Percentiles rank a stretch among this genome's conserved stretches.
Evolutionary conservation across 1,140 invertebrate species (phyloP).

Genomic region (Aphelenchoides fujianensis): DNA sequence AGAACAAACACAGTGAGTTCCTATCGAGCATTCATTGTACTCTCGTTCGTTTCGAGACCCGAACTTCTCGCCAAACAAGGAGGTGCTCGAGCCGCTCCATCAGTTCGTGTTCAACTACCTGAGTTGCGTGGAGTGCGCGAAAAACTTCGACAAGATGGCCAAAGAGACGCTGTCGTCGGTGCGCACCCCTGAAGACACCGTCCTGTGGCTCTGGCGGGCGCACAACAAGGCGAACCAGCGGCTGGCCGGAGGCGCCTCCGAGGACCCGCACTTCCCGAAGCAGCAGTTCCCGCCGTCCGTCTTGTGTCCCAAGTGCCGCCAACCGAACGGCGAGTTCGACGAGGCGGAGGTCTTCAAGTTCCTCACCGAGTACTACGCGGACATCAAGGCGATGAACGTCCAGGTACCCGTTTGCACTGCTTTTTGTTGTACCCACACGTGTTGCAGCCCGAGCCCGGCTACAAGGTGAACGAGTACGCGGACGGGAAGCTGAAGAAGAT

Average conservation of each 20-base stretch:
- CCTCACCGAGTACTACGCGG: constrained; percentile 52
- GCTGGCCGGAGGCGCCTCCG: constrained; percentile 77
- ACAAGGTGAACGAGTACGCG: constrained; percentile 54
- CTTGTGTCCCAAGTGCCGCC: constrained; percentile 60
- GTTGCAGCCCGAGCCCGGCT: constrained; percentile 48
- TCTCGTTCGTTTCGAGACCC: constrained; percentile 39
- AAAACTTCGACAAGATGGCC: constrained; percentile 79
- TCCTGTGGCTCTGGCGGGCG: constrained; percentile 89
- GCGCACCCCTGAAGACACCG: constrained; percentile 68
- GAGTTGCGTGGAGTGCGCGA: constrained; percentile 81
- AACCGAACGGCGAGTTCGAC: constrained; percentile 41
- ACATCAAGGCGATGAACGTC: constrained; percentile 51
- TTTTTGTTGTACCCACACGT: background rate
- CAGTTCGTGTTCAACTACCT: constrained; percentile 89
- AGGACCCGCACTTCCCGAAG: constrained; percentile 86
- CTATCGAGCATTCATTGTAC: background rate
- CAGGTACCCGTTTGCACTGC: constrained; percentile 33
- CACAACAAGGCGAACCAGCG: constrained; percentile 90
- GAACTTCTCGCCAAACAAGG: constrained; percentile 54
- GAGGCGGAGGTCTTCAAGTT: constrained; percentile 53
- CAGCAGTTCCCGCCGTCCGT: constrained; percentile 83
- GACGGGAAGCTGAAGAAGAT: constrained; percentile 55
- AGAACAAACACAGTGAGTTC: constrained; percentile 61
- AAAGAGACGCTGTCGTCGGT: constrained; percentile 39
- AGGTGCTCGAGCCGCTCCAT: constrained; percentile 76